Conservation (phyloP, 2,797 vertebrate genomes). For the Typhlichthys eigenmanni region DNA sequence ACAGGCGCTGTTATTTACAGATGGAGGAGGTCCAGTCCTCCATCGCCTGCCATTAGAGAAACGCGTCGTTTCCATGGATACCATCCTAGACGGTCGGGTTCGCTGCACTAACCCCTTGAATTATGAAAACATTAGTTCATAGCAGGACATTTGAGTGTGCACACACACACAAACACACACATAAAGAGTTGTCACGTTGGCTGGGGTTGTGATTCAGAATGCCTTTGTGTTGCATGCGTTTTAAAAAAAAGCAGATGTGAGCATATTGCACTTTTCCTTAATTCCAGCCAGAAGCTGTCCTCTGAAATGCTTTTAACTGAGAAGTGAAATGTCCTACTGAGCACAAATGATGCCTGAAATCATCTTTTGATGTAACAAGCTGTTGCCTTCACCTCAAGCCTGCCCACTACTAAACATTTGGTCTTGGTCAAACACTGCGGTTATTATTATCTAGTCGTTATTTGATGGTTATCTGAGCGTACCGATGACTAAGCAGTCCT, state of each 20-base stretch:
- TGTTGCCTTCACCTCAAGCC: conserved; percentile 3
- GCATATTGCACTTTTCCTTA: conserved; percentile 17
- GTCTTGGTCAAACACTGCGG: conserved; percentile 6
- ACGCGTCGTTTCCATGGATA: conserved; percentile 59
- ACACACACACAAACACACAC: conserved; percentile 3
- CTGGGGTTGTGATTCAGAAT: conserved; percentile 25
- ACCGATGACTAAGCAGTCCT: conserved; percentile 17
- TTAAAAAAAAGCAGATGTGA: conserved; percentile 55
- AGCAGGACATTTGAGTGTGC: conserved; percentile 21
- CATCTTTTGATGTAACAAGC: conserved; percentile 9
- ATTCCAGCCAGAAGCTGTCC: background rate
- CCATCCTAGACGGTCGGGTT: conserved; percentile 41
- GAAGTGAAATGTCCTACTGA: conserved; percentile 34
- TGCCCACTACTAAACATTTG: conserved; percentile 2
- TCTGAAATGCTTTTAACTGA: conserved; percentile 19
- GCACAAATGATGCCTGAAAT: conserved; percentile 6
- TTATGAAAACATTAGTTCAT: conserved; percentile 61
- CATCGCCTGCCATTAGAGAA: conserved; percentile 47
- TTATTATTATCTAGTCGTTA: conserved; percentile 16
- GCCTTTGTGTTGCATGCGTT: conserved; percentile 2
- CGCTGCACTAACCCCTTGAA: conserved; percentile 55
- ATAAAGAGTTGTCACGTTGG: conserved; percentile 2
- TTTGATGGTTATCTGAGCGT: conserved; percentile 21
- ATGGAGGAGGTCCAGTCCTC: conserved; percentile 44
- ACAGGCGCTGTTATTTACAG: conserved; percentile 51